Evolutionary conservation across 2,113 vertebrate species (phyloP).

Genomic region (Menura novaehollandiae): DNA sequence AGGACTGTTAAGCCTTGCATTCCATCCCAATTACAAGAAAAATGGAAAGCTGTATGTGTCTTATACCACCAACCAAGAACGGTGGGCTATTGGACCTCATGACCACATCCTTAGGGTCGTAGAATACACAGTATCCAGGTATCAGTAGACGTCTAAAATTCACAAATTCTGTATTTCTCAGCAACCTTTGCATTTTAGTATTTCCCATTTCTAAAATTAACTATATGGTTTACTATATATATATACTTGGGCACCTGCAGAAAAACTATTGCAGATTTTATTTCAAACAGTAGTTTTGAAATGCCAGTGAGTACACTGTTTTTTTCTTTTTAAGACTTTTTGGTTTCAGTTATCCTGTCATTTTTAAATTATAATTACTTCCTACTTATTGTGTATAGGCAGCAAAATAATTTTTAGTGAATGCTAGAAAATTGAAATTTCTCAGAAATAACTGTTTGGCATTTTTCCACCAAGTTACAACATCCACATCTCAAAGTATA

Average conservation of each 20-base stretch:
- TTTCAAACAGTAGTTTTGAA: neutral
- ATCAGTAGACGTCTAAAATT: constrained; percentile 20
- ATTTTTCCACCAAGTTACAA: neutral
- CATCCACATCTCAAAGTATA: neutral
- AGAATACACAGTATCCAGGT: constrained; percentile 98
- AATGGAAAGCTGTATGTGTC: constrained; percentile 99
- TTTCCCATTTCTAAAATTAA: neutral
- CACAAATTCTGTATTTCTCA: neutral
- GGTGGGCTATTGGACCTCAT: constrained; percentile 97
- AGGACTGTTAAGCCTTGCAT: constrained; percentile 98
- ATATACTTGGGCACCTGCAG: neutral
- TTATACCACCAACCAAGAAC: constrained; percentile 99
- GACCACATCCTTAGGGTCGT: constrained; percentile 99
- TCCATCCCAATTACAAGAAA: constrained; percentile 99
- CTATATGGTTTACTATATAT: neutral
- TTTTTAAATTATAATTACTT: neutral
- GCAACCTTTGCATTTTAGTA: neutral
- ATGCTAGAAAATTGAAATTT: neutral
- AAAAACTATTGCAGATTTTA: neutral
- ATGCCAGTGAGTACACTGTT: neutral
- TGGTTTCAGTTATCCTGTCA: neutral
- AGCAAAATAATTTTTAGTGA: neutral
- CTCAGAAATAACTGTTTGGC: neutral
- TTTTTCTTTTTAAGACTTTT: neutral
- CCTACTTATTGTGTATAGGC: neutral